Percentiles rank a stretch among this genome's conserved stretches.
Evolutionary conservation across 2,888 invertebrate species (phyloP).

Genomic region (Myathropa florea): DNA sequence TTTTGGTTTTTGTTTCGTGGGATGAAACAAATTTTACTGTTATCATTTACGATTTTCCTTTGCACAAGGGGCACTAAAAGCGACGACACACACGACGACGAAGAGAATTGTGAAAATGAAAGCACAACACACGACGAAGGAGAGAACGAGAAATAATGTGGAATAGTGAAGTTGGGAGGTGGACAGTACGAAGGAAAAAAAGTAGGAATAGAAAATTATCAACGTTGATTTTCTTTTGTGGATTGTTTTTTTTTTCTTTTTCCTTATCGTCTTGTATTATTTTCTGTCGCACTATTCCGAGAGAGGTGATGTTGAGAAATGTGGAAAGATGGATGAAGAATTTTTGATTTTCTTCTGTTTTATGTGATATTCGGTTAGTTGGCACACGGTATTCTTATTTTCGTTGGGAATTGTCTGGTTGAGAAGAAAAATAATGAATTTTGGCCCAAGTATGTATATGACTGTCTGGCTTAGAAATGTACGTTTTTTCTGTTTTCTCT

Average conservation of each 20-base stretch:
- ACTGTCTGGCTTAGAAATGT: conserved; percentile 47
- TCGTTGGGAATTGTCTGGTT: background rate
- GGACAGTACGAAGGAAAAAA: conserved; percentile 19
- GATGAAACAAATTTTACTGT: conserved; percentile 68
- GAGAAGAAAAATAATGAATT: conserved; percentile 11
- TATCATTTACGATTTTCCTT: conserved; percentile 67
- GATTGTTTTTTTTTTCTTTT: conserved; percentile 25
- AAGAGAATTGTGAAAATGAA: conserved; percentile 52
- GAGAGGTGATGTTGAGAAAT: conserved; percentile 24
- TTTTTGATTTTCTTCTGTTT: conserved; percentile 7
- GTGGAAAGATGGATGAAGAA: conserved; percentile 17
- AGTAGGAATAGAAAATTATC: conserved; percentile 36
- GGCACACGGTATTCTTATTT: conserved; percentile 14
- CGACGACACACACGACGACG: conserved; percentile 18
- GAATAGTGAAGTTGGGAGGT: conserved; percentile 12
- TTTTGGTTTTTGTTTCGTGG: conserved; percentile 60
- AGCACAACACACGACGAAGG: conserved; percentile 56
- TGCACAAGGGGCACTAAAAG: conserved; percentile 32
- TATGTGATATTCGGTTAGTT: conserved; percentile 3
- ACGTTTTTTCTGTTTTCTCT: conserved; percentile 43
- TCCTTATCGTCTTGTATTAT: conserved; percentile 24
- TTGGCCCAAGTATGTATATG: conserved; percentile 53
- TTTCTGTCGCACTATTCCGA: conserved; percentile 32
- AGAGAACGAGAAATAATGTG: conserved; percentile 6
- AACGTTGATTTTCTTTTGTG: conserved; percentile 63